Percentiles rank a stretch among this genome's conserved stretches.
These are phyloP conservation scores for Anthrax anthrax DNA, from an alignment of 2,888 invertebrate genomes.

Conservation along the genomic window DNA sequence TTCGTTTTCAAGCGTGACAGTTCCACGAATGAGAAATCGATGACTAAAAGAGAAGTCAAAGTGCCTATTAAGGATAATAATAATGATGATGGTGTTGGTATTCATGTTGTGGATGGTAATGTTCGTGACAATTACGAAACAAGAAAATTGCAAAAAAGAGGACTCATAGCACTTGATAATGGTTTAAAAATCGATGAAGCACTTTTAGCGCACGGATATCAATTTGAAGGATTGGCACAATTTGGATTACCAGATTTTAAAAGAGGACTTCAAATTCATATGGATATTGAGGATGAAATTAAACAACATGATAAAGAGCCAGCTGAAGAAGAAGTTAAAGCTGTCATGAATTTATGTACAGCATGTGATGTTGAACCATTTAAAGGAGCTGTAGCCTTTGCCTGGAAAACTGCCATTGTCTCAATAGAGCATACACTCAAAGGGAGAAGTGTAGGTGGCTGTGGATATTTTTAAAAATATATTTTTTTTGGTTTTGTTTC, in stretches of 20 bases:
- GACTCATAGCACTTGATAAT: constrained; percentile 47
- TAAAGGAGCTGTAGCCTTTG: constrained; percentile 60
- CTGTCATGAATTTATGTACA: constrained; percentile 64
- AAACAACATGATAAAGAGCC: constrained; percentile 61
- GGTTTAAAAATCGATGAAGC: constrained; percentile 54
- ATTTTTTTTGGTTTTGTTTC: too few species aligned
- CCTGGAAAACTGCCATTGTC: constrained; percentile 48
- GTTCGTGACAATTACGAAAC: constrained; percentile 12
- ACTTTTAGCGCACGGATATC: constrained; percentile 26
- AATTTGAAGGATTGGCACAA: constrained; percentile 47
- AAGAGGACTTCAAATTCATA: constrained; percentile 37
- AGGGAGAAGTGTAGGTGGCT: constrained; percentile 30
- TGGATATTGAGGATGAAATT: constrained; percentile 30
- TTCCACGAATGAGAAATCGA: constrained; percentile 24
- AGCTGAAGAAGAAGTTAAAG: constrained; percentile 68
- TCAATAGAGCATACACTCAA: constrained; percentile 26
- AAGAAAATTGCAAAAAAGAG: constrained; percentile 49
- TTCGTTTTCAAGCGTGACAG: constrained; percentile 12
- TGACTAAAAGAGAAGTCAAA: constrained; percentile 2
- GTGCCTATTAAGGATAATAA: not conserved
- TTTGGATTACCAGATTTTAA: constrained; percentile 54
- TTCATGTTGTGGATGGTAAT: not conserved
- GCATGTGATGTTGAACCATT: constrained; percentile 66
- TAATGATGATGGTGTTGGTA: not conserved
- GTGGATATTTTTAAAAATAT: constrained; percentile 27